Percentiles rank a stretch among this genome's conserved stretches.
Evolutionary conservation across 2,113 vertebrate species (phyloP).

Genomic region (Lophura nycthemera): DNA sequence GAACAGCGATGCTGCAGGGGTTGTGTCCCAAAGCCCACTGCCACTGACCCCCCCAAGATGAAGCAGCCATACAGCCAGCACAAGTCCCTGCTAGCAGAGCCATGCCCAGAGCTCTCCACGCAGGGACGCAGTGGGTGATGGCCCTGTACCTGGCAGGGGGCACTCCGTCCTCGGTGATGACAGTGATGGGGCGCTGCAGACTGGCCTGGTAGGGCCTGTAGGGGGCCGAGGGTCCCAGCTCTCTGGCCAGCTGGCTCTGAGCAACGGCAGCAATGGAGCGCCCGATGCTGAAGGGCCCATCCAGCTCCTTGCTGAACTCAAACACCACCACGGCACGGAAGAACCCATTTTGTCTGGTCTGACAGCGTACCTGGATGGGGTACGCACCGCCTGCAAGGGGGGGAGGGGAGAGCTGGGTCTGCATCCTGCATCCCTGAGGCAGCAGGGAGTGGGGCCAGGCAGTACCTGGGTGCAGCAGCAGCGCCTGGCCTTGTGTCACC

Average conservation of each 20-base stretch:
- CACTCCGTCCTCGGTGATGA: constrained; percentile 79
- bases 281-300: constrained; percentile 80
- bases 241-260: constrained; percentile 76
- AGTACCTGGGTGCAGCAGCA: constrained; percentile 81
- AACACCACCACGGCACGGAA: constrained; percentile 80
- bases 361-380: constrained; percentile 78
- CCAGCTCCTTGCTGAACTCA: constrained; percentile 78
- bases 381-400: constrained; percentile 76
- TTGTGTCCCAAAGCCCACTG: neutral
- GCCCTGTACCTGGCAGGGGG: constrained; percentile 77
- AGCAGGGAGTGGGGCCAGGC: fast-evolving
- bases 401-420: neutral
- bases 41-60: fast-evolving
- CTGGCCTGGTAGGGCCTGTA: constrained; percentile 74
- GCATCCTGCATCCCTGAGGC: fast-evolving
- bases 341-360: constrained; percentile 75
- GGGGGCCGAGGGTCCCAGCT: constrained; percentile 80
- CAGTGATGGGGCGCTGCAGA: neutral
- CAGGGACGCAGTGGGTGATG: neutral
- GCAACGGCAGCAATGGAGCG: constrained; percentile 80
- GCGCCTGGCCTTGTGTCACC: constrained; percentile 65
- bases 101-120: neutral
- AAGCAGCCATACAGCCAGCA: neutral
- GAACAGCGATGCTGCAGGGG: neutral
- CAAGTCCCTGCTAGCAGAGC: neutral